Evolutionary conservation across 2,888 invertebrate genomes (phyloP), one percentile per base, ranked within the genome.

Genomic region (Amphipoea oculea): DNA sequence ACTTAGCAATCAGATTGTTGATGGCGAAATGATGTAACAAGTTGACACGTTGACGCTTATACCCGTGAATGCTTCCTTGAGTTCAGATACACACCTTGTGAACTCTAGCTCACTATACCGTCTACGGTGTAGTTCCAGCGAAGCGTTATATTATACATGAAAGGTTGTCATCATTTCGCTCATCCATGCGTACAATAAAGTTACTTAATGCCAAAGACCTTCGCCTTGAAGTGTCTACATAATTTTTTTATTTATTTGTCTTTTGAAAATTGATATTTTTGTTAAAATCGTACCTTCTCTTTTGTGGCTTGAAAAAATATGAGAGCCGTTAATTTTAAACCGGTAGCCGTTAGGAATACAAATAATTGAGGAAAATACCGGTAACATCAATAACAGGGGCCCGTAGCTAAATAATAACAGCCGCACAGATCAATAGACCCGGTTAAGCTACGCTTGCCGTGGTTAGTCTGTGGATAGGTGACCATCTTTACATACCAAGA

Each of bases 41-140:
- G 48, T 65, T 68, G 36, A 60, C 63, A 57, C 9, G 4, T 9
- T 65, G 23, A 42, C 11, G 23, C 80, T 82, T 36, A 65, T 54
- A 11, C 69, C 60, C 74, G 9, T 85, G 85, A 82, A 82, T 65
- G 82, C 81, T 69, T 73, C 45, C 60, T 60, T 69, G 68, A 69
- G 45, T 81, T 69, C 57, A 68, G n/a, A 73, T 60, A 60, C 51
- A 72, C 57, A 81, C 74, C 45, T 85, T 85, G 63, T 81, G 57
- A 85, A 42, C 67, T 36, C 57, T 48, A 72, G 9, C 20, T 36
- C 17, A 17, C 63, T 63, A 4, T 63, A 36, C 0, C 36, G 4
- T 36, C 20, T 63, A 63, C 17, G 72, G 12, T n/a, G 29, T 63
- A 48, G 36, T 69, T 81, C 36, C 63, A 73, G 14, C 42, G 74